Conservation (phyloP, 2,797 vertebrate genomes). For the Glossophaga mutica region DNA sequence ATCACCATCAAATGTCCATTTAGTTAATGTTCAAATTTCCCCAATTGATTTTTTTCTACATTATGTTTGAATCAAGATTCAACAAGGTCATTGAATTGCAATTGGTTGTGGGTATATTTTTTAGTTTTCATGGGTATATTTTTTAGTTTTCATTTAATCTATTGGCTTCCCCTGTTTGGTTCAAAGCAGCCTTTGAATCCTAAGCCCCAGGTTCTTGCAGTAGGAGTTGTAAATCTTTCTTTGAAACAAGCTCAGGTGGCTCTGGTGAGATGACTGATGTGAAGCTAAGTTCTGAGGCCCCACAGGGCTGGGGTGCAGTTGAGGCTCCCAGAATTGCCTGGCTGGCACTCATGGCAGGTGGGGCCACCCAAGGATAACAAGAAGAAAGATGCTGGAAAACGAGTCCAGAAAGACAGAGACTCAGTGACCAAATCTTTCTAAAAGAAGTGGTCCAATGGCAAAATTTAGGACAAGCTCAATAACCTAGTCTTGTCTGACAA, state of each 20-base stretch:
- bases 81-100: not conserved
- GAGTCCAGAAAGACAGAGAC: not conserved
- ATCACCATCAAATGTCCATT: not conserved
- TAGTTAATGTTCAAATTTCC: not conserved
- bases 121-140: not conserved
- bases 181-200: slow-evolving; percentile 63
- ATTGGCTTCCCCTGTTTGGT: not conserved
- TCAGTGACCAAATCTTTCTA: not conserved
- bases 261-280: not conserved
- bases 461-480: not conserved
- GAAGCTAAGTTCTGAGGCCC: not conserved
- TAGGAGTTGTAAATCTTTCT: slow-evolving; percentile 17
- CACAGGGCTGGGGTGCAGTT: not conserved
- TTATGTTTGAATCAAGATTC: not conserved
- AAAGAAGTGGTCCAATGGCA: not conserved
- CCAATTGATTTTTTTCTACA: not conserved
- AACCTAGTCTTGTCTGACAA: not conserved
- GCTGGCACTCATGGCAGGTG: not conserved
- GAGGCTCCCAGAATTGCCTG: not conserved
- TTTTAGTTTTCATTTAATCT: slow-evolving; percentile 3
- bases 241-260: slow-evolving; percentile 18
- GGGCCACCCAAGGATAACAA: not conserved
- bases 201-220: not conserved
- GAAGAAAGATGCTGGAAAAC: not conserved
- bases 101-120: not conserved